A percentile compares a stretch with the other conserved stretches of the same genome.
phyloP scores from a whole-genome alignment of 2,113 vertebrate species.

The Antechinus flavipes region DNA sequence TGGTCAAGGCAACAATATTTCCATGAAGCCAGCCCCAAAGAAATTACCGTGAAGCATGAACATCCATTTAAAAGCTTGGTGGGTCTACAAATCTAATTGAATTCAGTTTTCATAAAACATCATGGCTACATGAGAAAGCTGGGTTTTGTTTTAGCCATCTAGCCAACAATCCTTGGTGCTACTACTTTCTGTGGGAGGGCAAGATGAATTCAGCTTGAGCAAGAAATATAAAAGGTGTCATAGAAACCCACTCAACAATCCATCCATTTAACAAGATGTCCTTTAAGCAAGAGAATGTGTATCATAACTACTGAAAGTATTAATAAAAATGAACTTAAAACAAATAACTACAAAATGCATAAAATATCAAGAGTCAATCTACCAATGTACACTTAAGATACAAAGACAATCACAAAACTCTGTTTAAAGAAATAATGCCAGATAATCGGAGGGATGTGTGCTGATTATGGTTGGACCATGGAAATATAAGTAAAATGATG shows the following conservation, averaged over 20 bases:
- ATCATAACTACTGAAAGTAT: slow-evolving; percentile 29
- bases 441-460: neutral
- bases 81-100: neutral
- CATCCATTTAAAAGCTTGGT: neutral
- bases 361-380: neutral
- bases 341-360: neutral
- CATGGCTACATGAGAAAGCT: neutral
- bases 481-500: neutral
- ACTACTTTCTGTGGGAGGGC: slow-evolving; percentile 28
- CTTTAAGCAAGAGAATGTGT: neutral
- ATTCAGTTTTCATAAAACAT: neutral
- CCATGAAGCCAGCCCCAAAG: neutral
- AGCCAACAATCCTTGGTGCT: slow-evolving; percentile 12
- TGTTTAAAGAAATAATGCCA: neutral
- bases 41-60: neutral
- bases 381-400: neutral
- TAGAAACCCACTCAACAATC: slow-evolving; percentile 44
- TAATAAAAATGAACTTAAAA: slow-evolving; percentile 52
- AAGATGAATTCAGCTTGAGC: slow-evolving; percentile 24
- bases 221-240: slow-evolving; percentile 32
- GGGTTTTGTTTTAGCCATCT: neutral
- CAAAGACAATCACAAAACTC: neutral
- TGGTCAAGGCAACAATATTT: neutral
- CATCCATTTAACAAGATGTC: slow-evolving; percentile 11
- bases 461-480: neutral